phyloP scores from a whole-genome alignment of 2,113 vertebrate genomes.

The Pomatostomus ruficeps region DNA sequence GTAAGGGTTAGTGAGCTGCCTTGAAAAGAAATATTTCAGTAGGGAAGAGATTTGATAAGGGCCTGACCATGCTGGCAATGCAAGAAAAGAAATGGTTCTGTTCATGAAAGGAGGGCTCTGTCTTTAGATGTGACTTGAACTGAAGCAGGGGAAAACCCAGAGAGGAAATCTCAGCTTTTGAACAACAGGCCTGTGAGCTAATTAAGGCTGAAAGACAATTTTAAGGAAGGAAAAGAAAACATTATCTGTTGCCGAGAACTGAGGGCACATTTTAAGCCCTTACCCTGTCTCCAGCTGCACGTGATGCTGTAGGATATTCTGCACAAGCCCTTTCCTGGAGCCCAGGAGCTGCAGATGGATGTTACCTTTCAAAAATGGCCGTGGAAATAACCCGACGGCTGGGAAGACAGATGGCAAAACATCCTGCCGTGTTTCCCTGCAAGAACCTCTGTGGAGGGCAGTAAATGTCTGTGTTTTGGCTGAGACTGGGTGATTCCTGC shows the following conservation, averaged over 20 bases:
- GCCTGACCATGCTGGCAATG: background rate
- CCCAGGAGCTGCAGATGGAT: background rate
- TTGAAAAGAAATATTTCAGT: constrained; percentile 49
- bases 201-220: constrained; percentile 11
- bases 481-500: background rate
- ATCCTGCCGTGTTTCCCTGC: background rate
- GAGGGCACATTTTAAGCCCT: background rate
- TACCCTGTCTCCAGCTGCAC: accelerated
- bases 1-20: constrained; percentile 49
- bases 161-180: background rate
- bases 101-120: constrained; percentile 17
- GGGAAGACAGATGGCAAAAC: background rate
- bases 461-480: background rate
- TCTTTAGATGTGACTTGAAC: constrained; percentile 36
- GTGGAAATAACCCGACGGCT: background rate
- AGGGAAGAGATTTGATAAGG: constrained; percentile 31
- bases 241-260: background rate
- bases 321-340: background rate
- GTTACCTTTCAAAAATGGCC: background rate
- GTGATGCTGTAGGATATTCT: accelerated
- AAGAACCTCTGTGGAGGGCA: background rate
- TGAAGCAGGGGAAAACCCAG: constrained; percentile 7
- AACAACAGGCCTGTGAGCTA: constrained; percentile 8
- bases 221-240: background rate
- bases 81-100: constrained; percentile 36